These are phyloP conservation scores for Ammospiza caudacuta DNA, from an alignment of 2,113 vertebrate species.

Conservation along the genomic window DNA sequence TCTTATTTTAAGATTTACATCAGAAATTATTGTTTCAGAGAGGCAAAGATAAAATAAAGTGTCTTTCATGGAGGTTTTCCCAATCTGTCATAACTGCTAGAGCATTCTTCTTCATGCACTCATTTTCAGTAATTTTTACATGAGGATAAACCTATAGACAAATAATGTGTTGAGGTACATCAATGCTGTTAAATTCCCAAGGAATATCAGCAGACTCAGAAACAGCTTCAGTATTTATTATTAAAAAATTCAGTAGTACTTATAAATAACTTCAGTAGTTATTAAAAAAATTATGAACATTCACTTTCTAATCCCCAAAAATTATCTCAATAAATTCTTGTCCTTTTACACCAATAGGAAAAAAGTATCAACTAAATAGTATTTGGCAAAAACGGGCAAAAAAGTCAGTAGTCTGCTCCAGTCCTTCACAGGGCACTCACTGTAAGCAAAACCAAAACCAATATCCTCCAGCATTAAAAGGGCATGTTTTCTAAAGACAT, in stretches of 20 bases:
- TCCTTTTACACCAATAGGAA: background rate
- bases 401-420: background rate
- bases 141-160: background rate
- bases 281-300: background rate
- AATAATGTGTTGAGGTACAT: background rate
- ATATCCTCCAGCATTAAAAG: background rate
- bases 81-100: background rate
- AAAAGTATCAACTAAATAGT: background rate
- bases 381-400: background rate
- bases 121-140: background rate
- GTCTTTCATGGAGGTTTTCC: background rate
- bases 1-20: background rate
- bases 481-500: background rate
- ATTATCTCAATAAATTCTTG: background rate
- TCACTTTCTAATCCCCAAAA: background rate
- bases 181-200: background rate
- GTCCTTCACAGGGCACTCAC: background rate
- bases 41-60: background rate
- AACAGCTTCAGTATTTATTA: background rate
- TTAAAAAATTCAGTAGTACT: too few species aligned
- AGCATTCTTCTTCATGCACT: background rate
- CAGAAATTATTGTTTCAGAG: background rate
- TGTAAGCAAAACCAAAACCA: background rate
- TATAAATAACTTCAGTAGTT: too few species aligned
- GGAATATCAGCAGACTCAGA: background rate